phyloP scores from a whole-genome alignment of 2,113 vertebrate species.

The Nycticorax nycticorax region DNA sequence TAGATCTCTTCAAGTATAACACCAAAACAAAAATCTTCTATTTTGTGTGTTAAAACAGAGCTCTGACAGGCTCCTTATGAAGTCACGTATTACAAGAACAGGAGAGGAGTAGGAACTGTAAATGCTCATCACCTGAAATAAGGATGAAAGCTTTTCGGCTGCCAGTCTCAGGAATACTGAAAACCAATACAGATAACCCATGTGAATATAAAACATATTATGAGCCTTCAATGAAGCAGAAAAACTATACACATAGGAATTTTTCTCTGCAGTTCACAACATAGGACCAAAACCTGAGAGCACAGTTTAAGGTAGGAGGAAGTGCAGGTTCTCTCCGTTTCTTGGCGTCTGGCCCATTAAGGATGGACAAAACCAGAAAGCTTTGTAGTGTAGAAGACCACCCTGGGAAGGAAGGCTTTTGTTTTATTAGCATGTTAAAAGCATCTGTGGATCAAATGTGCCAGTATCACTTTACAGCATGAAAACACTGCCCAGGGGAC shows the following conservation, averaged over 20 bases:
- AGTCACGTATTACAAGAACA: not conserved
- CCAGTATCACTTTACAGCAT: constrained; percentile 56
- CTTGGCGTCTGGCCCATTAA: not conserved
- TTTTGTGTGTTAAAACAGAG: not conserved
- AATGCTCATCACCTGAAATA: not conserved
- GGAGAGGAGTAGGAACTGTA: not conserved
- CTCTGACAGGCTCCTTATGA: not conserved
- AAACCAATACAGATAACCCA: not conserved
- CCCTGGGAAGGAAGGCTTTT: constrained; percentile 35
- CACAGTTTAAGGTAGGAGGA: not conserved
- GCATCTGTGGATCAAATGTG: constrained; percentile 59
- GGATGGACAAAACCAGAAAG: not conserved
- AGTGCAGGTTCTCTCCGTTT: not conserved
- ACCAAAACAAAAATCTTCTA: not conserved
- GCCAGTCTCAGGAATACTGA: not conserved
- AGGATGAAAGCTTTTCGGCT: not conserved
- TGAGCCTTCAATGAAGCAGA: not conserved
- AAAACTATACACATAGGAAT: not conserved
- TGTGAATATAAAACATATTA: not conserved
- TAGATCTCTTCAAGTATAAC: not conserved
- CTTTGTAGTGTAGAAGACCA: constrained; percentile 10
- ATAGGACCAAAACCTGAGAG: not conserved
- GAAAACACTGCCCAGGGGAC: constrained; percentile 20
- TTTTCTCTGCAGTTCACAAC: not conserved
- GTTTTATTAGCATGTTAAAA: constrained; percentile 61